phyloP scores from a whole-genome alignment of 2,113 vertebrate genomes.

The Megaceryle maxima region DNA sequence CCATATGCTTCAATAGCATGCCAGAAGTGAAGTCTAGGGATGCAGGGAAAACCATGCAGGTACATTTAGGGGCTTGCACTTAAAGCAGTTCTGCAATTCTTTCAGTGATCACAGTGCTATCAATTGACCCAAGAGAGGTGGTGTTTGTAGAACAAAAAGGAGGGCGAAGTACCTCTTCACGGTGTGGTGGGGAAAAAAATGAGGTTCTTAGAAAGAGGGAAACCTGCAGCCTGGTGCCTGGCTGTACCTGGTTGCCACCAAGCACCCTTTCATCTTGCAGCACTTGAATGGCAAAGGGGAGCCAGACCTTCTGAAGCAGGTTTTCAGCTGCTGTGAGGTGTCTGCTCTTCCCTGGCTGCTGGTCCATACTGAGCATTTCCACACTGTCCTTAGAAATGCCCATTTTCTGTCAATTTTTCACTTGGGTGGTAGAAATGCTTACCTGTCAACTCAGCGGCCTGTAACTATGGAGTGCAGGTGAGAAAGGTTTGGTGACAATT shows the following conservation, averaged over 20 bases:
- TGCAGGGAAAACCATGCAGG: not conserved
- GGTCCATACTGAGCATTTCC: not conserved
- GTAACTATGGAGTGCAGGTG: not conserved
- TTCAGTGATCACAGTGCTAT: not conserved
- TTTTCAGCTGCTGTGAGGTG: not conserved
- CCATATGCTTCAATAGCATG: not conserved
- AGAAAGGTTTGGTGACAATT: not conserved
- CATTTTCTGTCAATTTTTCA: not conserved
- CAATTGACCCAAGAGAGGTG: fast-evolving
- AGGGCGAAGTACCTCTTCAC: not conserved
- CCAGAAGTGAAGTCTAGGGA: not conserved
- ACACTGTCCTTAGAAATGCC: not conserved
- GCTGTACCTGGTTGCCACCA: fast-evolving
- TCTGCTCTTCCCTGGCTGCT: not conserved
- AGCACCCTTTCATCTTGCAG: too few species aligned
- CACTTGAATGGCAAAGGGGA: not conserved
- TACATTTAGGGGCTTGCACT: not conserved
- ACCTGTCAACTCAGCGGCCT: not conserved
- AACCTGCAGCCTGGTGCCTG: not conserved
- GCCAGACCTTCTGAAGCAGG: not conserved
- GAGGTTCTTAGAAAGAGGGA: not conserved
- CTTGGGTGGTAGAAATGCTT: not conserved
- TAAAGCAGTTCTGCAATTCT: not conserved
- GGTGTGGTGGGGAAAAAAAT: not conserved
- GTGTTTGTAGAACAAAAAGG: not conserved